Percentiles rank a stretch among this genome's conserved stretches.
Conservation (phyloP, 2,797 vertebrate genomes). For the Spatula versicolor region DNA sequence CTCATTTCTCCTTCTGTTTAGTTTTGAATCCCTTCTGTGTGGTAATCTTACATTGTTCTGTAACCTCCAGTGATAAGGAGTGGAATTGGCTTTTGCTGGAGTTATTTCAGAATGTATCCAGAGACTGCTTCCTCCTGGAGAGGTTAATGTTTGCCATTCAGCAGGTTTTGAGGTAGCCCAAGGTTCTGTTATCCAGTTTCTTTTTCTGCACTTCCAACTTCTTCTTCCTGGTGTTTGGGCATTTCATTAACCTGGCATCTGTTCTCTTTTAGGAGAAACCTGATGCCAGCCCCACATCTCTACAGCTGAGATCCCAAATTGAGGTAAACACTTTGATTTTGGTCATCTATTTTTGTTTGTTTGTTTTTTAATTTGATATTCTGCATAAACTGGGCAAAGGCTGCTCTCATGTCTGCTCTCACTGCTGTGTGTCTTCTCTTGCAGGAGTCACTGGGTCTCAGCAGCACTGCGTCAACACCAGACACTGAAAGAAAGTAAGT, state of each 20-base stretch:
- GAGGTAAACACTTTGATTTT: constrained; percentile 85
- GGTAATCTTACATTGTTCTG: not conserved
- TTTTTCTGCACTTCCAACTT: not conserved
- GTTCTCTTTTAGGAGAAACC: constrained; percentile 90
- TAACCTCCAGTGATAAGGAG: not conserved
- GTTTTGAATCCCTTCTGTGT: not conserved
- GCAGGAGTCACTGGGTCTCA: constrained; percentile 93
- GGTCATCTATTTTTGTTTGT: constrained; percentile 39
- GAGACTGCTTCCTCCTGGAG: not conserved
- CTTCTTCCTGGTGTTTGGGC: constrained; percentile 51
- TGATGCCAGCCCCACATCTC: constrained; percentile 86
- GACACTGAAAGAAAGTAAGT: constrained; percentile 97
- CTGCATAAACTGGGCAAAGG: constrained; percentile 13
- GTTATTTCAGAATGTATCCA: not conserved
- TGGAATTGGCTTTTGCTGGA: not conserved
- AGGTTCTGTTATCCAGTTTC: not conserved
- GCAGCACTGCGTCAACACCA: constrained; percentile 92
- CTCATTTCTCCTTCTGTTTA: not conserved
- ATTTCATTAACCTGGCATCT: constrained; percentile 70
- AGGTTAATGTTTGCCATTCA: not conserved
- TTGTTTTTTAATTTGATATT: constrained; percentile 35
- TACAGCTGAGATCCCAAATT: constrained; percentile 92
- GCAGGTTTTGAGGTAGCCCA: not conserved
- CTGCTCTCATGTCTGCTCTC: constrained; percentile 10
- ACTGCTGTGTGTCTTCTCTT: constrained; percentile 58